Evolutionary conservation across 2,113 vertebrate species (phyloP), one percentile per base, ranked within the genome.

Genomic region (Phylloscopus whistleri): DNA sequence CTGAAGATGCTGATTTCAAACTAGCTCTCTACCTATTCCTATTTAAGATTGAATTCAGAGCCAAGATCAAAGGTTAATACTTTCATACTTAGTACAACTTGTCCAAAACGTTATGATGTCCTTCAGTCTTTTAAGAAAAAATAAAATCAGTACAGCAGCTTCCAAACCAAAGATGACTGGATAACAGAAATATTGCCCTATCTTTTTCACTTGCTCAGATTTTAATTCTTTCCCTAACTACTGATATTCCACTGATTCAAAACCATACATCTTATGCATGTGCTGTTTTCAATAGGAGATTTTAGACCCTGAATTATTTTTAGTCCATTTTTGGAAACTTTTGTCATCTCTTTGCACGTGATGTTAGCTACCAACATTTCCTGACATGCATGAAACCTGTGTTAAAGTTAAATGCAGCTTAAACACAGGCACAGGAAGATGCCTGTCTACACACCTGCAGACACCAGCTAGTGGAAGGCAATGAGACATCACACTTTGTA

Each of bases 351-450:
- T 56, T 48, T 64, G 12, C 14, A 27, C 5, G 10, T 5, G 30
- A 41, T 3, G 26, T 14, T 60, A 39, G 51, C 11, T n/a, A 64
- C 12, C 52, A n/a, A 1, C 19, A 10, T 20, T 60, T 72, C 77
- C 52, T 22, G 69, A 44, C 20, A 2, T 1, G 10, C 10, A 28
- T 3, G 9, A n/a, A 79, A 62, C 0, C 0, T 10, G 22, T 10
- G 21, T 35, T 49, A 33, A 48, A 48, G 28, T 21, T 22, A 66
- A 66, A 30, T 13, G 24, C n/a, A 66, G 24, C 41, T 66, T 17
- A 14, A 33, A 11, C 14, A 5, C 2, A 10, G 9, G 35, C 39
- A 24, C 7, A 19, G 41, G 56, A 28, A 30, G 69, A 67, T 11
- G 69, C 49, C 72, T 64, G 15, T 4, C 56, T 16, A 5, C 41